Evolutionary conservation across 1,140 invertebrate genomes (phyloP).

Genomic region (Microplitis mediator): DNA sequence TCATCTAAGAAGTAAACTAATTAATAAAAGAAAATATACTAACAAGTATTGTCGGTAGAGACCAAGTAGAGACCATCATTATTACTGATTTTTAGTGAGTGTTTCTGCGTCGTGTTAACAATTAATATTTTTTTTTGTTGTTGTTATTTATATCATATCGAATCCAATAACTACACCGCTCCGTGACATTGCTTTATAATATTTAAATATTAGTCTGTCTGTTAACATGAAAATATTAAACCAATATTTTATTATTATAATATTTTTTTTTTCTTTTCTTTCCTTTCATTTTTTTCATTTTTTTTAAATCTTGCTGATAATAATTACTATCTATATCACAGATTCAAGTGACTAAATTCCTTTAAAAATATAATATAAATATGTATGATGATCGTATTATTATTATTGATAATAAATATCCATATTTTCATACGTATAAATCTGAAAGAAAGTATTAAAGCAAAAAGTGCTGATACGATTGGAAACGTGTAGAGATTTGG

Average conservation of each 20-base stretch:
- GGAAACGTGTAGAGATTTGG: constrained; percentile 43
- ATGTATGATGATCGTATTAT: constrained; percentile 51
- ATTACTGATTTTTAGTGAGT: constrained; percentile 25
- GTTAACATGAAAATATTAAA: constrained; percentile 57
- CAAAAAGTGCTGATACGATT: constrained; percentile 40
- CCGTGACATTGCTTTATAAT: constrained; percentile 49
- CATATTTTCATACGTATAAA: constrained; percentile 30
- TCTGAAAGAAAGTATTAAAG: constrained; percentile 7
- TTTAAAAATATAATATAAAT: constrained; percentile 65
- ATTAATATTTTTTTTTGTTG: background rate
- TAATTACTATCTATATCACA: constrained; percentile 66
- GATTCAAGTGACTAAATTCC: constrained; percentile 64
- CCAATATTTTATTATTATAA: constrained; percentile 44
- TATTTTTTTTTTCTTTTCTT: too few relatives aligned
- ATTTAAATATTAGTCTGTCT: constrained; percentile 27
- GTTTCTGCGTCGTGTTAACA: background rate
- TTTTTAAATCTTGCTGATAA: constrained; percentile 57
- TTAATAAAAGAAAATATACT: constrained; percentile 44
- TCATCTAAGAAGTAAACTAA: constrained; percentile 34
- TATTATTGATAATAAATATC: constrained; percentile 33
- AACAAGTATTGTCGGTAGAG: constrained; percentile 52
- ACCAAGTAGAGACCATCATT: constrained; percentile 34
- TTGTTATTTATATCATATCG: constrained; percentile 9
- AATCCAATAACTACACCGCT: constrained; percentile 43
- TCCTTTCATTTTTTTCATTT: too few relatives aligned